These are phyloP conservation scores for Dryococelus australis DNA, from an alignment of 2,888 invertebrate genomes.

Conservation along the genomic window DNA sequence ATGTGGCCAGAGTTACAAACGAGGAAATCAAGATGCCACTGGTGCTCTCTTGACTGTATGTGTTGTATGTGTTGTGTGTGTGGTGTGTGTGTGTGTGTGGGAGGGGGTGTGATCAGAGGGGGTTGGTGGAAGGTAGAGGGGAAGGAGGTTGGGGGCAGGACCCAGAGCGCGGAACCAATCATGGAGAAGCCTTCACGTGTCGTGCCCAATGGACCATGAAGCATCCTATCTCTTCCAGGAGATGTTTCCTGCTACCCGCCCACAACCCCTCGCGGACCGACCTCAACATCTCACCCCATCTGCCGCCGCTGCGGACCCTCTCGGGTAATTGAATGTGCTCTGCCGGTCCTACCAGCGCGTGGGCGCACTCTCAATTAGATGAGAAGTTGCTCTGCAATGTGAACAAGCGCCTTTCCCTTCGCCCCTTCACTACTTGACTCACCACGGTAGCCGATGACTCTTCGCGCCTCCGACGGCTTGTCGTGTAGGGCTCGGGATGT, in stretches of 20 bases:
- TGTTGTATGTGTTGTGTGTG: no score
- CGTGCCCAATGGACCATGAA: neutral
- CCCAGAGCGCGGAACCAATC: neutral
- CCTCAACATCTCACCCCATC: neutral
- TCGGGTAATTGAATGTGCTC: neutral
- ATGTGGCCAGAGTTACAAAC: neutral
- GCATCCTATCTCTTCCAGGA: neutral
- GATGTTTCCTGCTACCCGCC: no score
- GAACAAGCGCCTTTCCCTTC: neutral
- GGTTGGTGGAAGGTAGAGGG: neutral
- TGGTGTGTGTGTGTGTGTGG: no score
- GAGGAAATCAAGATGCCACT: neutral
- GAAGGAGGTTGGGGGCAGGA: neutral
- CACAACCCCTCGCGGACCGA: no score
- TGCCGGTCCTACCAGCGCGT: neutral
- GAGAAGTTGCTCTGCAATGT: neutral
- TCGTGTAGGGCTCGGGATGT: no score
- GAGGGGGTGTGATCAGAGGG: neutral
- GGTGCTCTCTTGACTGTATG: no score
- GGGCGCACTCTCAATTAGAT: neutral
- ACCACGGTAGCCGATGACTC: no score
- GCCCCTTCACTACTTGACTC: no score
- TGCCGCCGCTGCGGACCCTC: neutral
- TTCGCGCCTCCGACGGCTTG: no score
- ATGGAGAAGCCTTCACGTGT: slow-evolving; percentile 8